Conservation (phyloP, 2,888 invertebrate genomes). For the Timema cristinae region DNA sequence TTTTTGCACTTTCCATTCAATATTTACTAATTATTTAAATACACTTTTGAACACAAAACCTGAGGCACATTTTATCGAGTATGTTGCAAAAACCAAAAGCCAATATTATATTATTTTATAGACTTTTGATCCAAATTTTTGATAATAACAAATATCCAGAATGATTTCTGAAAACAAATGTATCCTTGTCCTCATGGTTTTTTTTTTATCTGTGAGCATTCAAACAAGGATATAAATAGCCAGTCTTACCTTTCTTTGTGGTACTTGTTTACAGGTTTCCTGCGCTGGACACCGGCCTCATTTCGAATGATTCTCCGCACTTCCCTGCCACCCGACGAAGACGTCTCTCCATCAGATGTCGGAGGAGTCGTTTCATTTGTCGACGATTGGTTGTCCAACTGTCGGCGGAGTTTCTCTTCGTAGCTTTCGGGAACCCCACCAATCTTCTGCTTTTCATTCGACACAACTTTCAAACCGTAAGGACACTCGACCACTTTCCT, state of each 20-base stretch:
- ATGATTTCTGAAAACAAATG: too few relatives aligned
- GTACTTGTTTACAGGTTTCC: constrained; percentile 37
- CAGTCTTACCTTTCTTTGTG: background rate
- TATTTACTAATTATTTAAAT: too few relatives aligned
- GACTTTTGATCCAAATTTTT: too few relatives aligned
- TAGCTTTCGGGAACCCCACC: background rate
- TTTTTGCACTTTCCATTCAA: too few relatives aligned
- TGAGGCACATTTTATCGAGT: too few relatives aligned
- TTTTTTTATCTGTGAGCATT: too few relatives aligned
- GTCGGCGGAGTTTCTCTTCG: constrained; percentile 16
- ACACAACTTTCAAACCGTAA: constrained; percentile 1
- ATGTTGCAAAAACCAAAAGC: too few relatives aligned
- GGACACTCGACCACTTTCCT: constrained; percentile 11
- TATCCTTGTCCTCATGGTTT: too few relatives aligned
- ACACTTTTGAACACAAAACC: too few relatives aligned
- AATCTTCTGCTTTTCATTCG: constrained; percentile 9
- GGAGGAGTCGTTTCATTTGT: constrained; percentile 25
- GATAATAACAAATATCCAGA: too few relatives aligned
- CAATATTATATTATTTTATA: too few relatives aligned
- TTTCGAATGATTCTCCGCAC: constrained; percentile 54
- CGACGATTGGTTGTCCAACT: constrained; percentile 19
- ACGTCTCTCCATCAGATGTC: constrained; percentile 53
- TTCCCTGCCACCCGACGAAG: constrained; percentile 60
- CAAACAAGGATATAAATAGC: too few relatives aligned
- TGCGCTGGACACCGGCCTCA: constrained; percentile 46